Base-by-base conservation (phyloP, 2,113 vertebrate species). In the Nibea albiflora region DNA sequence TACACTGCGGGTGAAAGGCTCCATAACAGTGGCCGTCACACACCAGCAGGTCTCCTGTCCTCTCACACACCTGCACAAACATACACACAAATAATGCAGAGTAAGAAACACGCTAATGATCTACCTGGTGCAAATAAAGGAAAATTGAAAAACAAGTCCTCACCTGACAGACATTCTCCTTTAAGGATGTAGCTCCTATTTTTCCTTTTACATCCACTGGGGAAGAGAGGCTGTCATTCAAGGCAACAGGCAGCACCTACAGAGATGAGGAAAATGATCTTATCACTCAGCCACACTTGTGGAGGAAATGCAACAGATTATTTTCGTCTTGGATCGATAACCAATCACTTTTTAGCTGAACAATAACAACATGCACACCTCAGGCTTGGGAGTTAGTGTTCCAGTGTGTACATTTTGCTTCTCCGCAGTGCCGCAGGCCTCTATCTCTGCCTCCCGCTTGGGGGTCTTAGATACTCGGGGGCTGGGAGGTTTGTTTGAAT, bases 141-240 rank as follows among this genome's bases (percentile, higher is more conserved):
- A 73, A 35, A 35, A 35, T 14, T 7, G n/a, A n/a, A n/a, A 39
- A 39, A 39, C 7, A 39, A 39, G 8, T 15, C 47, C 73, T 89
- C 80, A 99, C 98, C 98, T 99, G 98, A 91, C 98, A 99, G 74
- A 99, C 98, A 4, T 97, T 99, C 94, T 99, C 98, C 94, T 98
- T 99, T 80, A 98, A 93, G 14, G 96, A 95, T 10, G 97, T 94
- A 80, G 96, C 95, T 85, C 98, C 97, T 52, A 96, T 96, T 85
- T 96, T 97, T 62, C 90, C 94, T 96, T 94, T 96, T 94, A 85
- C 91, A 63, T 98, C 97, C 0, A 94, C 90, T 56, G 95, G 96
- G 47, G 94, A 90, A 16, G 94, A 93, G 9, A 95, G 93, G 75
- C 76, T 82, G 62, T 93, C 91, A 52, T 81, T 90, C 71, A 85